Evolutionary conservation across 1,140 invertebrate species (phyloP), one percentile per base, ranked within the genome.

Genomic region (Drosophila nasuta): DNA sequence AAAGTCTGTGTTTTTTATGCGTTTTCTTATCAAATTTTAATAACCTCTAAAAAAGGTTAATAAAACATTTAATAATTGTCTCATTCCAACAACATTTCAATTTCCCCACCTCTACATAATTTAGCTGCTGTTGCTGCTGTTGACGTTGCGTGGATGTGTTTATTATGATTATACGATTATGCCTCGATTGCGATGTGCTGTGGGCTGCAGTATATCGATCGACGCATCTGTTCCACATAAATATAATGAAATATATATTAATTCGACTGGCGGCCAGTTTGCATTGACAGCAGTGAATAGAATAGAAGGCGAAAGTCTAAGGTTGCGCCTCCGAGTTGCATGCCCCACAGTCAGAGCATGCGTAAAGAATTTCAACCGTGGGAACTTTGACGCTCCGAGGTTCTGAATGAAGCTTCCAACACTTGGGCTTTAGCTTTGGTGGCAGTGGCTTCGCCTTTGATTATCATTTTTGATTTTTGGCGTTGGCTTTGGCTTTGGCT

Each of bases 111-210:
- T 38, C 35, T 38, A 38, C 35, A 38, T 38, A 38, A 38, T 38
- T 38, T 10, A 38, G 45, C n/a, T 58, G 45, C 7, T 7, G 67
- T 41, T 60, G 65, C 43, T 51, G 64, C 51, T 60, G 60, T 48
- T 58, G 64, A 46, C 49, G 48, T 68, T 57, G 73, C 65, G 77
- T 82, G 74, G 77, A 83, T 76, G 68, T 88, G 83, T 88, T 88
- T 88, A 89, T 88, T 88, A 83, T 83, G 77, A 81, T 89, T 87
- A 74, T 81, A 77, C 30, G 79, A 81, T 86, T 85, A 81, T 79
- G 80, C 25, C 38, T 10, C 35, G 35, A 38, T 54, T 15, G 69
- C 65, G 25, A 70, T 60, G 46, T 15, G 66, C 65, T 33, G 70
- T 60, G 46, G 52, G 71, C 58, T 57, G 78, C 60, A 65, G 48